phyloP scores from a whole-genome alignment of 2,797 vertebrate species.

The Choloepus didactylus region DNA sequence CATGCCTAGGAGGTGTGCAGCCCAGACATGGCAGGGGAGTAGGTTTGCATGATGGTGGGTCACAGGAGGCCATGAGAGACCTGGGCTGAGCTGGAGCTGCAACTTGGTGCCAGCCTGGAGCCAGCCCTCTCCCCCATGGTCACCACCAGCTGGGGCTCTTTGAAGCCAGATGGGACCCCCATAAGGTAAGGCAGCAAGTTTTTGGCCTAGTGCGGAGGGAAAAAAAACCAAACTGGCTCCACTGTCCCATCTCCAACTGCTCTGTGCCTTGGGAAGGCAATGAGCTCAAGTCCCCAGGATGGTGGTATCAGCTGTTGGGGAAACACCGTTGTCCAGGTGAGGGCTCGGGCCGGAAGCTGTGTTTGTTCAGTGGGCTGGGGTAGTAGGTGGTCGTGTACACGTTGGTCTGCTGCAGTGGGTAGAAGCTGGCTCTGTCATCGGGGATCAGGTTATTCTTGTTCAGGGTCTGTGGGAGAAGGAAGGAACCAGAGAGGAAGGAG shows the following conservation, averaged over 20 bases:
- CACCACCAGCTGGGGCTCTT: conserved; percentile 48
- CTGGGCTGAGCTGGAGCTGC: conserved; percentile 58
- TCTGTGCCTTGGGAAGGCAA: conserved; percentile 85
- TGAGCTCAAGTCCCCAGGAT: conserved; percentile 74
- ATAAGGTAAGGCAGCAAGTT: conserved; percentile 65
- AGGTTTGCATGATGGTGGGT: conserved; percentile 22
- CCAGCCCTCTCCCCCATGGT: conserved; percentile 73
- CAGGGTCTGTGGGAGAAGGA: conserved; percentile 92
- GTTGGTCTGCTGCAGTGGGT: conserved; percentile 97
- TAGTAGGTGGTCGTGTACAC: conserved; percentile 99
- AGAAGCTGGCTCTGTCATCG: conserved; percentile 97
- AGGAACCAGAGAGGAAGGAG: background rate
- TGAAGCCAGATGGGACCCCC: background rate
- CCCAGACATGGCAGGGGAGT: conserved; percentile 27
- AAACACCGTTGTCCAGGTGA: conserved; percentile 96
- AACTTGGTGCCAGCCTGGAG: conserved; percentile 26
- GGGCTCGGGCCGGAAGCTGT: conserved; percentile 96
- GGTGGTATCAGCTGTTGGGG: conserved; percentile 94
- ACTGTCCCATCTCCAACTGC: conserved; percentile 70
- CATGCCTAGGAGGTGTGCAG: conserved; percentile 24
- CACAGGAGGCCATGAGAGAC: conserved; percentile 53
- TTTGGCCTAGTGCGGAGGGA: conserved; percentile 77
- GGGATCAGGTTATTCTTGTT: conserved; percentile 99
- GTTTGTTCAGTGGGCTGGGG: conserved; percentile 95
- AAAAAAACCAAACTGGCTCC: conserved; percentile 69